These are phyloP conservation scores for Lacerta agilis DNA, from an alignment of 2,797 vertebrate species.

Conservation along the genomic window DNA sequence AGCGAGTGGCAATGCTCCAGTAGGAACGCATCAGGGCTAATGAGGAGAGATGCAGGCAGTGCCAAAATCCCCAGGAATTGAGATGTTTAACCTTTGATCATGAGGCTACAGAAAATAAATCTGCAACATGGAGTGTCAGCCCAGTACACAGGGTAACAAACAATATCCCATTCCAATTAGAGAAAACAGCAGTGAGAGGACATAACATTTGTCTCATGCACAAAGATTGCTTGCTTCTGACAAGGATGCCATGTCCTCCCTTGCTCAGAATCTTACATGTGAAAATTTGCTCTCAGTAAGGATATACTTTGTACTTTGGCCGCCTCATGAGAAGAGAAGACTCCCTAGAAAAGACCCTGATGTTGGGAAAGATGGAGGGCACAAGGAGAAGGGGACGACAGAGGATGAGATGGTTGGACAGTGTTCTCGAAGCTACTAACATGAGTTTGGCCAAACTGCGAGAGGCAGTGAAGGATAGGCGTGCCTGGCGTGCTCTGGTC, in stretches of 20 bases:
- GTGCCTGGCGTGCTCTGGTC: no score
- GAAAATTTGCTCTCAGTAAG: slow-evolving; percentile 29
- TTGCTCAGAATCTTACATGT: rapidly evolving
- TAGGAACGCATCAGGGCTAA: neutral
- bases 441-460: no score
- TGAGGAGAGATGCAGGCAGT: neutral
- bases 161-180: neutral
- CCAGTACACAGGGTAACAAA: no score
- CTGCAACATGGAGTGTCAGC: neutral
- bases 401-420: no score
- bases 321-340: no score
- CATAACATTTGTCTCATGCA: neutral
- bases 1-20: neutral
- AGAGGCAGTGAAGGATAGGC: no score
- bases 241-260: rapidly evolving
- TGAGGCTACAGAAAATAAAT: neutral
- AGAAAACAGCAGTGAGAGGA: neutral
- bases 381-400: no score
- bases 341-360: no score
- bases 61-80: neutral
- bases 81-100: no score
- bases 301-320: neutral
- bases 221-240: neutral
- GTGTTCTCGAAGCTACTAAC: no score
- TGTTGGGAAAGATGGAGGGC: no score